Conservation (phyloP, 2,797 vertebrate species). For the Sparus aurata region DNA sequence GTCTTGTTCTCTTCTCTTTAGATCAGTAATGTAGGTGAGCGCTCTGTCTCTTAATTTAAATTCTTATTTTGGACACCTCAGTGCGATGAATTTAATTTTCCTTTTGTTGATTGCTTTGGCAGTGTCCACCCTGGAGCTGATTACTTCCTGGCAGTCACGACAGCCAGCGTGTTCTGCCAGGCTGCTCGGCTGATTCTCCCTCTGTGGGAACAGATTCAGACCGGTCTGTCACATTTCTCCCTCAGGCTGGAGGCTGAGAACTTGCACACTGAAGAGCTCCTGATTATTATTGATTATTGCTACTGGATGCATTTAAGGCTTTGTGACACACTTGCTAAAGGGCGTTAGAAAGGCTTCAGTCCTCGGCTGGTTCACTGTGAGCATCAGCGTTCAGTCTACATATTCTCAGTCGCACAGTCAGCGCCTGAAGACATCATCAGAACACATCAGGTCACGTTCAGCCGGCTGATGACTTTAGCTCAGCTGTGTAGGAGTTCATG, state of each 20-base stretch:
- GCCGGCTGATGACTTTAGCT: too few species aligned
- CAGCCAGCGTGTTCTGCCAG: conserved; percentile 40
- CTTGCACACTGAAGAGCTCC: not conserved
- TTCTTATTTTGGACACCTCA: conserved; percentile 27
- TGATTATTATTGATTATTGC: conserved; percentile 8
- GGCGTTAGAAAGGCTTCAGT: not conserved
- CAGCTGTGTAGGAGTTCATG: not conserved
- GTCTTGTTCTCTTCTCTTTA: not conserved
- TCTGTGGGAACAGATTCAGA: conserved; percentile 29
- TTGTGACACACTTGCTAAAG: not conserved
- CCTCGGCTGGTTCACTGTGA: not conserved
- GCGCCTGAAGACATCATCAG: too few species aligned
- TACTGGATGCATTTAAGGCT: not conserved
- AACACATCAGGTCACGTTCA: not conserved
- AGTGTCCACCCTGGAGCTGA: conserved; percentile 32
- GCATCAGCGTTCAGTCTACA: not conserved
- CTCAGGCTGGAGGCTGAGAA: not conserved
- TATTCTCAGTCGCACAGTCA: not conserved
- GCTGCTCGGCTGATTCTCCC: conserved; percentile 14
- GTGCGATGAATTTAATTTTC: conserved; percentile 47
- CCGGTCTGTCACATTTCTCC: conserved; percentile 30
- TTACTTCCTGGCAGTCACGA: conserved; percentile 52
- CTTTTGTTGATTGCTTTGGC: conserved; percentile 53
- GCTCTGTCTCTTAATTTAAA: conserved; percentile 12
- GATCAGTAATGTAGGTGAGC: not conserved